Percentiles rank a stretch among this genome's conserved stretches.
phyloP scores from a whole-genome alignment of 2,797 vertebrate genomes.

The Liasis olivaceus region DNA sequence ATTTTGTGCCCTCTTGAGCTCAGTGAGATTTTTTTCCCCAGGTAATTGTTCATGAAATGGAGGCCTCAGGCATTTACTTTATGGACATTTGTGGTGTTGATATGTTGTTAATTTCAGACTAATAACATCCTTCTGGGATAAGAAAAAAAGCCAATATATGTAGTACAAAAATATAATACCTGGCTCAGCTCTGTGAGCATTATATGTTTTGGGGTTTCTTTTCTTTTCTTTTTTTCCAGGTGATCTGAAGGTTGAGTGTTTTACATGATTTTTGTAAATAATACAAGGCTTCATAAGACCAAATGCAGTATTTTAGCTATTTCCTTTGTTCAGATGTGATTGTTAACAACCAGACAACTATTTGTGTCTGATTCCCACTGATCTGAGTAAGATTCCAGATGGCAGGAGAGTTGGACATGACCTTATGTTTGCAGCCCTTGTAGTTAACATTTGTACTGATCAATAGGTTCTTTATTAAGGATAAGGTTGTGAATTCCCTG shows the following conservation, averaged over 20 bases:
- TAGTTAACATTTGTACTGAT: conserved; percentile 68
- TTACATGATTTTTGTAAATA: conserved; percentile 11
- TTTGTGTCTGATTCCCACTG: conserved; percentile 40
- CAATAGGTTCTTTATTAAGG: conserved; percentile 69
- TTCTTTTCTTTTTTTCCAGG: neutral
- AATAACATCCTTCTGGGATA: neutral
- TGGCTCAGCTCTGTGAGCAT: neutral
- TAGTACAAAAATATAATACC: neutral
- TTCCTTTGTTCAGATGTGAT: neutral
- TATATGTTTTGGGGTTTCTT: neutral
- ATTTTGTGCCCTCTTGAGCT: neutral
- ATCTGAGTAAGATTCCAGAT: conserved; percentile 51
- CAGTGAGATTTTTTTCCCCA: accelerated
- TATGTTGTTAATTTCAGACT: neutral
- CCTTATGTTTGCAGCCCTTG: conserved; percentile 63
- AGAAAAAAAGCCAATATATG: neutral
- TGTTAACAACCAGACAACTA: conserved; percentile 1
- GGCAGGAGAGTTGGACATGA: conserved; percentile 46
- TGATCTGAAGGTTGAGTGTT: neutral
- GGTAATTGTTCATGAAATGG: neutral
- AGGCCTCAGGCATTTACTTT: neutral
- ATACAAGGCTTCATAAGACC: neutral
- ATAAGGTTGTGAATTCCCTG: conserved; percentile 59
- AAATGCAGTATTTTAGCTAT: neutral
- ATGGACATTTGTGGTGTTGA: neutral